Base-by-base conservation (phyloP, 2,797 vertebrate species). In the Rallus crepitans region DNA sequence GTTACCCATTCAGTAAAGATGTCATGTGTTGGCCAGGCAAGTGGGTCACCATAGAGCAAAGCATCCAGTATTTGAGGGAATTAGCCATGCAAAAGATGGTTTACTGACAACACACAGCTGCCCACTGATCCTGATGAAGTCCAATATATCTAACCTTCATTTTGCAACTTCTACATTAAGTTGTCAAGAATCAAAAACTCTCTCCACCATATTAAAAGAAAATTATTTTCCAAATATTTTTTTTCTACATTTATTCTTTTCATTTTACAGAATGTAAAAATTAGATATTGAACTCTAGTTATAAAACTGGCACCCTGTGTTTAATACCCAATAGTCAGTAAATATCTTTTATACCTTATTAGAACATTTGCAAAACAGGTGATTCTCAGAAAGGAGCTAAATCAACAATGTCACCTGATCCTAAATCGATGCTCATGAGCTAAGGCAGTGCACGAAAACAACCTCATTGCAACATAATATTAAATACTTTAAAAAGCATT, bases 401-500 rank as follows among this genome's bases (percentile, higher is more conserved):
- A 89, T 53, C 40, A 81, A 21, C 47, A 90, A 2, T 9, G 21
- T 52, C 53, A 57, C 35, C 55, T 89, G 86, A 92, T 78, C 14
- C 33, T 78, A 18, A 83, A 91, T 87, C 21, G 69, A 82, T 63
- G 68, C 2, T 79, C 57, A 48, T 82, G 33, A 86, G 25, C 25
- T 90, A 72, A 94, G 57, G 14, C 59, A 79, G 35, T 25, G 15
- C 81, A 42, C 21, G 82, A 87, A 86, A 94, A 89, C 7, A 87
- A 84, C n/a, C 24, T 9, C 52, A 47, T 61, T 90, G 65, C 33
- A 94, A 63, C 24, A 48, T 73, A 42, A 19, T 33, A 88, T 95
- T 94, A 90, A 96, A 78, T 39, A 66, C 9, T 84, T 84, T 15
- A 82, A 95, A 92, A 93, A 87, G 30, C 23, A 61, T 37, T 85